phyloP scores from a whole-genome alignment of 2,888 invertebrate species.

The Calameuta filiformis region DNA sequence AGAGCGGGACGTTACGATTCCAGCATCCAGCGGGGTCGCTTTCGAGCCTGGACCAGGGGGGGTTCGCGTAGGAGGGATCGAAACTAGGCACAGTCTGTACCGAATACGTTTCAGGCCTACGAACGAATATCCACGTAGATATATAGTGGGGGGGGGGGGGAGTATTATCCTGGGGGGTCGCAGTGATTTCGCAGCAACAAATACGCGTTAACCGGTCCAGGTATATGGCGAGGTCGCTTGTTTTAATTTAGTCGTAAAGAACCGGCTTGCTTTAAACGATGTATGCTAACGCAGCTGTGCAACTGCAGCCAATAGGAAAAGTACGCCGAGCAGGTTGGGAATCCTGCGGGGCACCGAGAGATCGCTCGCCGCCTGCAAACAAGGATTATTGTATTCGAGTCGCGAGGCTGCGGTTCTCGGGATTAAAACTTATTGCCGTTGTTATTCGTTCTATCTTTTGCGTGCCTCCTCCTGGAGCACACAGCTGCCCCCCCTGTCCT shows the following conservation, averaged over 20 bases:
- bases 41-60: too few species aligned
- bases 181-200: constrained; percentile 5
- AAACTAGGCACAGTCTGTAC: neutral
- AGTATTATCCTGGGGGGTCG: neutral
- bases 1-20: neutral
- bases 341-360: neutral
- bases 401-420: constrained; percentile 30
- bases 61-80: neutral
- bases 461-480: neutral
- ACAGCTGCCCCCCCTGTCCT: too few species aligned
- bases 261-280: constrained; percentile 46
- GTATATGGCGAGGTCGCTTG: constrained; percentile 28
- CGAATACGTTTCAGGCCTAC: neutral
- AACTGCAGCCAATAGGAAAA: neutral
- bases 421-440: constrained; percentile 42
- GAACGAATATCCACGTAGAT: neutral
- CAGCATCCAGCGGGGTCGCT: too few species aligned
- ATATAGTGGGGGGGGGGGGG: too few species aligned
- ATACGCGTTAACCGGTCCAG: constrained; percentile 10
- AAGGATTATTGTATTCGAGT: constrained; percentile 43
- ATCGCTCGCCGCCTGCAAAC: neutral
- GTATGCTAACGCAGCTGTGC: constrained; percentile 38
- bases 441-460: neutral
- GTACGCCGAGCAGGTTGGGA: neutral
- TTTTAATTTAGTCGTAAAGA: constrained; percentile 52